phyloP scores from a whole-genome alignment of 2,113 vertebrate species.

The Helogale parvula region DNA sequence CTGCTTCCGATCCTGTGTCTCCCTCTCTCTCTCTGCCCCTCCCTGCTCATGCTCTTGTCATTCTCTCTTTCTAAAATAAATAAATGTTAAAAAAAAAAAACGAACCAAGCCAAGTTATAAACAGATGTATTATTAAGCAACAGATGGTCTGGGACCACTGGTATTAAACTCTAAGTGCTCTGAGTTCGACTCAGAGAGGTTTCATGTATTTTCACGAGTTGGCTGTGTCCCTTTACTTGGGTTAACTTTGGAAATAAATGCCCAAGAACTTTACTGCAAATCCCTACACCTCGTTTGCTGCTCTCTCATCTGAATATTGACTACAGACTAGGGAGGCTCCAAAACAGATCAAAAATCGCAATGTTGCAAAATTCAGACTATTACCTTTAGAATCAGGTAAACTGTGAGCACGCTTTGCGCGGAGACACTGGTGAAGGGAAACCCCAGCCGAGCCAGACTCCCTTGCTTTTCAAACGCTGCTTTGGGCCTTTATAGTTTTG shows the following conservation, averaged over 20 bases:
- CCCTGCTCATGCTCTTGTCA: no score
- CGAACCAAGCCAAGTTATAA: no score
- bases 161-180: conserved; percentile 44
- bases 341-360: neutral
- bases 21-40: no score
- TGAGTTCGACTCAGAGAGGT: conserved; percentile 66
- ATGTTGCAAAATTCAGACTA: neutral
- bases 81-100: no score
- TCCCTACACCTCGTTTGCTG: neutral
- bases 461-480: neutral
- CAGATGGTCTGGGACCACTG: conserved; percentile 3
- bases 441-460: no score
- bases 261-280: conserved; percentile 48
- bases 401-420: neutral
- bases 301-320: neutral
- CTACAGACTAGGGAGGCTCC: neutral
- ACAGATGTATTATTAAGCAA: neutral
- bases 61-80: no score
- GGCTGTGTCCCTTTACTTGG: conserved; percentile 55
- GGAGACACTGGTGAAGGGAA: neutral
- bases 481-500: neutral
- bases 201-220: conserved; percentile 56
- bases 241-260: conserved; percentile 68
- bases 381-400: neutral
- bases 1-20: no score